phyloP scores from a whole-genome alignment of 1,140 invertebrate species.

The Solenopsis fugax region DNA sequence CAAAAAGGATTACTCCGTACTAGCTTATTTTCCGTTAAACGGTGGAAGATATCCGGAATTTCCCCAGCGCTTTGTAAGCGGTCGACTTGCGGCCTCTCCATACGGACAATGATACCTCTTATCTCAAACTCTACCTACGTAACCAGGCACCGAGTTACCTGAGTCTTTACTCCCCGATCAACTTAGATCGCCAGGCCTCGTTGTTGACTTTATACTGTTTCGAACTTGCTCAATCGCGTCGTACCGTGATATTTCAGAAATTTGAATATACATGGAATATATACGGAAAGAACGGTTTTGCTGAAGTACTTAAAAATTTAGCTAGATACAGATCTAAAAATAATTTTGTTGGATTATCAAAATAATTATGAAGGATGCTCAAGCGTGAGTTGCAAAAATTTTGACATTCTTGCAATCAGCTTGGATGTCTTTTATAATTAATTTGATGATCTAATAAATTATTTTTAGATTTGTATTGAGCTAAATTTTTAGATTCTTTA shows the following conservation, averaged over 20 bases:
- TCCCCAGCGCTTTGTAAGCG: conserved; percentile 67
- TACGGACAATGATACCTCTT: conserved; percentile 74
- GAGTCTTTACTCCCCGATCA: conserved; percentile 62
- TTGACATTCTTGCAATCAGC: too few relatives aligned
- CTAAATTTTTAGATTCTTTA: too few relatives aligned
- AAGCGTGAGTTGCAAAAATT: too few relatives aligned
- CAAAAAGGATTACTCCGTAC: conserved; percentile 15
- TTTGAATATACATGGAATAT: background rate
- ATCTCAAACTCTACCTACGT: conserved; percentile 70
- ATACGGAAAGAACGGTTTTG: too few relatives aligned
- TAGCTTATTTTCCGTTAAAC: conserved; percentile 61
- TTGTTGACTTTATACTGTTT: conserved; percentile 67
- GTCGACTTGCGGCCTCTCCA: conserved; percentile 49
- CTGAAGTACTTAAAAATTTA: too few relatives aligned
- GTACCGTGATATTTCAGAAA: background rate
- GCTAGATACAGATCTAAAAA: too few relatives aligned
- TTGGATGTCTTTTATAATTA: too few relatives aligned
- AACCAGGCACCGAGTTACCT: conserved; percentile 67
- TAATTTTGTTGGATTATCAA: too few relatives aligned
- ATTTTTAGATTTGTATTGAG: too few relatives aligned
- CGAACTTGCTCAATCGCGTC: conserved; percentile 4
- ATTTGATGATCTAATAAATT: too few relatives aligned
- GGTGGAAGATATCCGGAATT: conserved; percentile 60
- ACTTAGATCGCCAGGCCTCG: conserved; percentile 53
- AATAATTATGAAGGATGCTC: too few relatives aligned